A percentile compares a stretch with the other conserved stretches of the same genome.
Evolutionary conservation across 2,888 invertebrate species (phyloP).

Genomic region (Lamellibrachia columna): DNA sequence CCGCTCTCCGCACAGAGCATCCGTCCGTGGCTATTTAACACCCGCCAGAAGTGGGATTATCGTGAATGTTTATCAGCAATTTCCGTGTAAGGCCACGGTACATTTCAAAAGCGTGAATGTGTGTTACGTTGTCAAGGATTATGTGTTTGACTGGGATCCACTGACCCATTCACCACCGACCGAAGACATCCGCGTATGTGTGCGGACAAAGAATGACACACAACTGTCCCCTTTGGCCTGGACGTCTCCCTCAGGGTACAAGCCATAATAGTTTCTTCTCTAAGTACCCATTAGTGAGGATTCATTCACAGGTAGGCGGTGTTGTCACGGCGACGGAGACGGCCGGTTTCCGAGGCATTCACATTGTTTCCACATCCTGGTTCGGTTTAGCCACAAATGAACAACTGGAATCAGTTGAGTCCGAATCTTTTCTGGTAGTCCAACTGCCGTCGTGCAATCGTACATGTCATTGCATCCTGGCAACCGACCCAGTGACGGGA

Average conservation of each 20-base stretch:
- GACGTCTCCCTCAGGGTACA: not conserved
- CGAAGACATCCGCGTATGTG: not conserved
- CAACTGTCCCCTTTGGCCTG: not conserved
- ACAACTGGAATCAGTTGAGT: not conserved
- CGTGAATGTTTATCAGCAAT: not conserved
- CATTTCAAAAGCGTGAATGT: not conserved
- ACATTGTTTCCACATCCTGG: not conserved
- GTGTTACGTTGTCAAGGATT: not conserved
- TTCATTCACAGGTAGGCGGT: not conserved
- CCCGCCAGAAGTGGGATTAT: not conserved
- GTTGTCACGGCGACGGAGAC: not conserved
- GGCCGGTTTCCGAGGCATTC: not conserved
- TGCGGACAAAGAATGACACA: not conserved
- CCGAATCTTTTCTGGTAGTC: not conserved
- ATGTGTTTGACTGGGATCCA: not conserved
- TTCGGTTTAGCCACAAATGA: not conserved
- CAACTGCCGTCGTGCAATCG: not conserved
- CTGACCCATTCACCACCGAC: not conserved
- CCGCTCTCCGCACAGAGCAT: not conserved
- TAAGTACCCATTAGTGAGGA: not conserved
- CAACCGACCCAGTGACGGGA: too few species aligned
- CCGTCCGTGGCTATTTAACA: not conserved
- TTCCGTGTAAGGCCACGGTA: not conserved
- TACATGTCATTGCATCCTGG: not conserved
- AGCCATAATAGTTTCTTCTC: not conserved